These are phyloP conservation scores for Caenorhabditis panamensis DNA, from an alignment of 2,888 invertebrate species.

Conservation along the genomic window DNA sequence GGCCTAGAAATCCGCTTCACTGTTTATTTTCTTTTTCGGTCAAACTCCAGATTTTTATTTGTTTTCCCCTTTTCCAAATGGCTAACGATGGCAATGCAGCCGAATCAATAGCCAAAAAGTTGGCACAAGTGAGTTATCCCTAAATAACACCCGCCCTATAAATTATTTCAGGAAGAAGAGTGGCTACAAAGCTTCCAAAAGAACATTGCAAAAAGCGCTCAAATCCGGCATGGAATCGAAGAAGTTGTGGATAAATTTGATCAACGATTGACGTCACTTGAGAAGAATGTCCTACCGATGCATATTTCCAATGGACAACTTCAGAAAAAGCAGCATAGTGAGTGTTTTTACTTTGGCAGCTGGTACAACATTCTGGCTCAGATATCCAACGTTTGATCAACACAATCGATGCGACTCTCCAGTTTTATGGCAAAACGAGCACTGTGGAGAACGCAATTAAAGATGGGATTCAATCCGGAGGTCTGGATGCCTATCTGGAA, in stretches of 20 bases:
- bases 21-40: background rate
- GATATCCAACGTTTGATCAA: conserved; percentile 93
- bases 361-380: conserved; percentile 81
- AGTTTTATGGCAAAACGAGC: conserved; percentile 94
- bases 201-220: conserved; percentile 70
- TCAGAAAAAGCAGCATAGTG: conserved; percentile 80
- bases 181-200: conserved; percentile 76
- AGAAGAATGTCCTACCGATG: conserved; percentile 78
- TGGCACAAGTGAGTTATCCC: conserved; percentile 36
- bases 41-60: background rate
- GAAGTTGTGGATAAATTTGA: conserved; percentile 72
- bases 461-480: conserved; percentile 63
- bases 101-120: conserved; percentile 54
- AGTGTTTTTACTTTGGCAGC: conserved; percentile 18
- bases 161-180: conserved; percentile 76
- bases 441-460: conserved; percentile 86
- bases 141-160: no score
- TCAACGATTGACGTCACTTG: conserved; percentile 70
- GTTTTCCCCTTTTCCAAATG: conserved; percentile 7
- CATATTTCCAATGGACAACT: conserved; percentile 77
- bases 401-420: conserved; percentile 93
- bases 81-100: conserved; percentile 30
- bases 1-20: conserved; percentile 47
- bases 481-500: conserved; percentile 73
- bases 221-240: conserved; percentile 67